phyloP scores from a whole-genome alignment of 1,140 invertebrate species.

The Hylyphantes graminicola region DNA sequence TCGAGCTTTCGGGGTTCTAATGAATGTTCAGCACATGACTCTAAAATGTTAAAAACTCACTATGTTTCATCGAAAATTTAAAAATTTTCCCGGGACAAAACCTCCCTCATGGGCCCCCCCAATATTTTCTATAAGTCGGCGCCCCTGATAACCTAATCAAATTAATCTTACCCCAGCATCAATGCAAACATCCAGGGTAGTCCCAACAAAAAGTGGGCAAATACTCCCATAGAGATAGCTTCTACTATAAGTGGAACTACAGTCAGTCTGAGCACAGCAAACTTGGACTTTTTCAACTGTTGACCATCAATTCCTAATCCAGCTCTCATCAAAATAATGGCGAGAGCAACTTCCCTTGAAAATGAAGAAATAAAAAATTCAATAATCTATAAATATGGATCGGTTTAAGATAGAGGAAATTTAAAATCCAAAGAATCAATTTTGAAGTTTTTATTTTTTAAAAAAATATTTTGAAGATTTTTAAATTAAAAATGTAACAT shows the following conservation, averaged over 20 bases:
- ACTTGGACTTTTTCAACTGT: conserved; percentile 82
- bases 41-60: no score
- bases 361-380: background rate
- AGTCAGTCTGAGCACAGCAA: conserved; percentile 83
- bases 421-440: background rate
- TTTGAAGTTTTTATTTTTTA: background rate
- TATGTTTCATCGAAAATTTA: no score
- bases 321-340: conserved; percentile 91
- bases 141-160: no score
- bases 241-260: conserved; percentile 88
- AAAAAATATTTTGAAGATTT: background rate
- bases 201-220: conserved; percentile 79
- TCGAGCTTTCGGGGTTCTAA: no score
- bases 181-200: conserved; percentile 90
- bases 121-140: no score
- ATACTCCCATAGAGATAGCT: conserved; percentile 75
- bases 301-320: conserved; percentile 90
- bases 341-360: conserved; percentile 85
- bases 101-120: no score
- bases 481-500: background rate
- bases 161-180: conserved; percentile 75
- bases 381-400: background rate
- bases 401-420: background rate
- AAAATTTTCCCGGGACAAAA: no score
- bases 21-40: no score